phyloP scores from a whole-genome alignment of 2,797 vertebrate species.

The Lepus oiostolus region DNA sequence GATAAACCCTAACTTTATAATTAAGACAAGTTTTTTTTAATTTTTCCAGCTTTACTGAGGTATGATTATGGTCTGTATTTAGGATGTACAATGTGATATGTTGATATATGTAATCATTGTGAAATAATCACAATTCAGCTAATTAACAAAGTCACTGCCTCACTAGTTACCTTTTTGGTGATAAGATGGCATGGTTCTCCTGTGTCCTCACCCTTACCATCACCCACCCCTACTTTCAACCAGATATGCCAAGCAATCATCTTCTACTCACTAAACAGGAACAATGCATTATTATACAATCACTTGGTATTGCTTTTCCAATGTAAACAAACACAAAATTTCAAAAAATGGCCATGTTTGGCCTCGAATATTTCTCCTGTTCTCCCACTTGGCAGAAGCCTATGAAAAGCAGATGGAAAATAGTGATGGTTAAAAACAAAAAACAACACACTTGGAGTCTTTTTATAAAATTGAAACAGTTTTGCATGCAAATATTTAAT shows the following conservation, averaged over 20 bases:
- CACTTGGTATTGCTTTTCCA: slow-evolving; percentile 46
- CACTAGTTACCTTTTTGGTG: background rate
- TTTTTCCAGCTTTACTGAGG: background rate
- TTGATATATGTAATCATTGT: background rate
- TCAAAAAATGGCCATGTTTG: background rate
- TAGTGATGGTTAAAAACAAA: slow-evolving; percentile 49
- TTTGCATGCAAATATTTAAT: slow-evolving; percentile 62
- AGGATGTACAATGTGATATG: background rate
- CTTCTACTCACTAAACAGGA: slow-evolving; percentile 42
- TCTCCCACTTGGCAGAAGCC: slow-evolving; percentile 66
- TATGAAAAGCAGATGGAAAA: slow-evolving; percentile 72
- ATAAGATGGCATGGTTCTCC: background rate
- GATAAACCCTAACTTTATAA: background rate
- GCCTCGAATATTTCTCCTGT: slow-evolving; percentile 53
- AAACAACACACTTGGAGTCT: slow-evolving; percentile 62
- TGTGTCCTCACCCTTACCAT: background rate
- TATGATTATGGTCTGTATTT: background rate
- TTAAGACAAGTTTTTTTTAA: background rate
- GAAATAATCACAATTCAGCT: background rate
- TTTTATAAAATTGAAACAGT: slow-evolving; percentile 63
- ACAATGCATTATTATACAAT: slow-evolving; percentile 47
- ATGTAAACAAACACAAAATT: slow-evolving; percentile 66
- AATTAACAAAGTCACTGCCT: background rate
- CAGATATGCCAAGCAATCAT: slow-evolving; percentile 1
- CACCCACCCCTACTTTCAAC: background rate